Evolutionary conservation across 2,888 invertebrate genomes (phyloP).

Genomic region (Prenolepis imparis): DNA sequence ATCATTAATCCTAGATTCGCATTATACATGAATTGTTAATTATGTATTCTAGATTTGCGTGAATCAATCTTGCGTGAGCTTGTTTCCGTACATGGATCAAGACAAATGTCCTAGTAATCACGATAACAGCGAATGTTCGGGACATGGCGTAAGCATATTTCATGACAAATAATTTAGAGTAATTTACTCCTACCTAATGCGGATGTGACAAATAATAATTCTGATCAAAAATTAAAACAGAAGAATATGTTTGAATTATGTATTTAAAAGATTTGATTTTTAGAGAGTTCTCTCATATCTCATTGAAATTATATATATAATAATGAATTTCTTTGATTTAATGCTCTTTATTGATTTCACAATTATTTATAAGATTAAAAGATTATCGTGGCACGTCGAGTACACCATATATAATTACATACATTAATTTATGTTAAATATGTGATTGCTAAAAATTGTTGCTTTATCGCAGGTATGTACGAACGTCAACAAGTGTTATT

Average conservation of each 20-base stretch:
- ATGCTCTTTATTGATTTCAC: neutral
- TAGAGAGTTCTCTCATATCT: neutral
- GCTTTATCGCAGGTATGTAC: constrained; percentile 92
- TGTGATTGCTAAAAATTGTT: neutral
- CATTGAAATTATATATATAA: neutral
- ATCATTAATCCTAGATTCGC: neutral
- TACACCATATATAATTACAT: too few relatives aligned
- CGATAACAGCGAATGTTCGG: constrained; percentile 96
- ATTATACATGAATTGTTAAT: neutral
- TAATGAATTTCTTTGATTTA: neutral
- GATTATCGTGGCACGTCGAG: neutral
- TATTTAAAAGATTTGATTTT: neutral
- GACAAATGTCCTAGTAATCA: constrained; percentile 96
- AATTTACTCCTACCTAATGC: neutral
- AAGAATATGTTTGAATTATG: neutral
- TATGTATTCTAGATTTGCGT: constrained; percentile 90
- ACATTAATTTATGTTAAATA: constrained; percentile 2
- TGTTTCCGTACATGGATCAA: constrained; percentile 94
- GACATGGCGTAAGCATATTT: constrained; percentile 93
- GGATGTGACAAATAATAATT: constrained; percentile 5
- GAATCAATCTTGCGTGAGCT: constrained; percentile 96
- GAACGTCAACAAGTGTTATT: constrained; percentile 96
- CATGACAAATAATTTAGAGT: neutral
- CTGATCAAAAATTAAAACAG: neutral
- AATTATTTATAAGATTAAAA: neutral